phyloP scores from a whole-genome alignment of 2,113 vertebrate species.

The Trematocara variabile region DNA sequence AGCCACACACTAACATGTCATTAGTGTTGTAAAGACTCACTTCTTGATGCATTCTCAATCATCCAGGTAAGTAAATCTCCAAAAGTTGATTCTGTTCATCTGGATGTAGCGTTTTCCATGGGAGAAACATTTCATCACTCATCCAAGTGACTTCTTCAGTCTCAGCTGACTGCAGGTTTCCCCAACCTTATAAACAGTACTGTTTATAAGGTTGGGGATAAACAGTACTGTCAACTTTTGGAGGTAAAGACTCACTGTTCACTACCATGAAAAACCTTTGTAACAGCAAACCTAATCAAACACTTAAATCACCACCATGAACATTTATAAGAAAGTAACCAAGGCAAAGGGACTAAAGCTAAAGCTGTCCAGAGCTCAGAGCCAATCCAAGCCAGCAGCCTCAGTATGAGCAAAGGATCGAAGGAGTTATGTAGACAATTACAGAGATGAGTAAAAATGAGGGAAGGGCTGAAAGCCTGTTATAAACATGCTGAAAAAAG shows the following conservation, averaged over 20 bases:
- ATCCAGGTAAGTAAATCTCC: not conserved
- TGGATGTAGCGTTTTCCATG: not conserved
- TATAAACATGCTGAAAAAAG: not conserved
- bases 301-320: not conserved
- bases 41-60: not conserved
- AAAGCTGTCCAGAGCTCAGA: not conserved
- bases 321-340: not conserved
- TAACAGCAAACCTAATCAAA: not conserved
- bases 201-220: not conserved
- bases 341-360: not conserved
- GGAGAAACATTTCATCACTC: not conserved
- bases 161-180: not conserved
- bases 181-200: not conserved
- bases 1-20: not conserved
- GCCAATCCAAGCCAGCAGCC: not conserved
- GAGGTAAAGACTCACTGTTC: not conserved
- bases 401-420: not conserved
- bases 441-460: not conserved
- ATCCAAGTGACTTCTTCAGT: not conserved
- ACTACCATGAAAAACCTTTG: not conserved
- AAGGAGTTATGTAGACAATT: not conserved
- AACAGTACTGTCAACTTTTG: not conserved
- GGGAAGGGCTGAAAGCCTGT: not conserved
- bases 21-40: not conserved
- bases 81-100: not conserved